Evolutionary conservation across 2,113 vertebrate genomes (phyloP).

Genomic region (Leiothrix lutea): DNA sequence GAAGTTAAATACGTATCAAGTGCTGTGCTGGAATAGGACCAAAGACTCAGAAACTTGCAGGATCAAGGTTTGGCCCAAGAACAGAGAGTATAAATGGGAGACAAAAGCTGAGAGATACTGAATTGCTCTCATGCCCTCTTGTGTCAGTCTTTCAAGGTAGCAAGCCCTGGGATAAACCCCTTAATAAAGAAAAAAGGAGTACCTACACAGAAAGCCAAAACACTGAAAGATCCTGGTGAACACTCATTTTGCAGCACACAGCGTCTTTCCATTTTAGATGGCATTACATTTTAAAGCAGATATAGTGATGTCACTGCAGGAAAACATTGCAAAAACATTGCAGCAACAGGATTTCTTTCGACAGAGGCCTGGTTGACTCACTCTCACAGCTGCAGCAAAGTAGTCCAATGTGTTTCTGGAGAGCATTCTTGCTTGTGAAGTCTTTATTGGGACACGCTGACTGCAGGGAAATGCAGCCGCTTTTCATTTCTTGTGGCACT

Average conservation of each 20-base stretch:
- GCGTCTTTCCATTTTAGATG: not conserved
- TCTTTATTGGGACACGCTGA: slow-evolving; percentile 58
- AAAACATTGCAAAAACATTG: slow-evolving; percentile 30
- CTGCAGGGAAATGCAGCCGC: slow-evolving; percentile 33
- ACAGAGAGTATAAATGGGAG: slow-evolving; percentile 5
- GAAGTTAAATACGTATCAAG: not conserved
- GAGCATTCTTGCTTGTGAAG: slow-evolving; percentile 58
- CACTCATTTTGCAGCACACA: not conserved
- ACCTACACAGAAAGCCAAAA: not conserved
- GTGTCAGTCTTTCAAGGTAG: not conserved
- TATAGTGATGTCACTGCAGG: slow-evolving; percentile 30
- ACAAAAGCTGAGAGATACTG: not conserved
- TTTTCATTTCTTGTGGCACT: slow-evolving; percentile 67
- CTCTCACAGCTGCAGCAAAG: slow-evolving; percentile 59
- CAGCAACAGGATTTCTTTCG: slow-evolving; percentile 33
- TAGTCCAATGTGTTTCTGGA: slow-evolving; percentile 64
- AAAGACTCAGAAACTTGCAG: slow-evolving; percentile 18
- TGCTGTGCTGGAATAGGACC: slow-evolving; percentile 17
- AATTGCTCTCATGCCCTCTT: slow-evolving; percentile 5
- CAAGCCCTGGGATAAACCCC: not conserved
- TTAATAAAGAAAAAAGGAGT: not conserved
- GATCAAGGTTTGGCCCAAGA: slow-evolving; percentile 55
- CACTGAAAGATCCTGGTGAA: not conserved
- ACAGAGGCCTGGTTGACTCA: slow-evolving; percentile 52
- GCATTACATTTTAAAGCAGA: slow-evolving; percentile 16